These are phyloP conservation scores for Acipenser oxyrinchus DNA, from an alignment of 2,797 vertebrate genomes.

Conservation along the genomic window DNA sequence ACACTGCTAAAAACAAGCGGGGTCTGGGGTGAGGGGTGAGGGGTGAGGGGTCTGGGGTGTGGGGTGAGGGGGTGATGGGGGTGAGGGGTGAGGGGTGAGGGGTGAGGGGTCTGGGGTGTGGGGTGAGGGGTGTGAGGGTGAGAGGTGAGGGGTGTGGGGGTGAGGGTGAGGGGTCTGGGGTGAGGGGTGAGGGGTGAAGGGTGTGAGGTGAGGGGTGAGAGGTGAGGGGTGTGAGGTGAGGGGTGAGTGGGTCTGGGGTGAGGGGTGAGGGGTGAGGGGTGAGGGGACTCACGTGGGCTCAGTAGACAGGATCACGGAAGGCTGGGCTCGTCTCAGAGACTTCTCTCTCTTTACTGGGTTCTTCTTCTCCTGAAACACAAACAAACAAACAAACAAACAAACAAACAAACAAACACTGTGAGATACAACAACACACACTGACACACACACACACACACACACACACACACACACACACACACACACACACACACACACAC, in stretches of 20 bases:
- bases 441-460: not conserved
- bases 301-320: constrained; percentile 65
- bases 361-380: constrained; percentile 58
- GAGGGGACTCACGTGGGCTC: constrained; percentile 63
- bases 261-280: too few relatives aligned
- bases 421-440: not conserved
- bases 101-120: too few relatives aligned
- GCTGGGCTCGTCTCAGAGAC: constrained; percentile 71
- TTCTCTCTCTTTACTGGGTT: constrained; percentile 81
- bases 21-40: not conserved
- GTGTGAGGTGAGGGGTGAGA: too few relatives aligned
- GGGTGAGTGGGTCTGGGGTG: too few relatives aligned
- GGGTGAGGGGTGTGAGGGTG: too few relatives aligned
- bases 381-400: constrained; percentile 4
- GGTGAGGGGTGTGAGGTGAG: not conserved
- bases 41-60: too few relatives aligned
- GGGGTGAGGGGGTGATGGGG: not conserved
- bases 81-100: not conserved
- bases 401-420: not conserved
- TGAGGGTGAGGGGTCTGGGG: too few relatives aligned
- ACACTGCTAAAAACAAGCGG: not conserved
- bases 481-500: not conserved
- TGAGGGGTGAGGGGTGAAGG: too few relatives aligned
- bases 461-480: not conserved
- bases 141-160: too few relatives aligned